Base-by-base conservation (phyloP, 2,888 invertebrate species). In the Conistra vaccinii region DNA sequence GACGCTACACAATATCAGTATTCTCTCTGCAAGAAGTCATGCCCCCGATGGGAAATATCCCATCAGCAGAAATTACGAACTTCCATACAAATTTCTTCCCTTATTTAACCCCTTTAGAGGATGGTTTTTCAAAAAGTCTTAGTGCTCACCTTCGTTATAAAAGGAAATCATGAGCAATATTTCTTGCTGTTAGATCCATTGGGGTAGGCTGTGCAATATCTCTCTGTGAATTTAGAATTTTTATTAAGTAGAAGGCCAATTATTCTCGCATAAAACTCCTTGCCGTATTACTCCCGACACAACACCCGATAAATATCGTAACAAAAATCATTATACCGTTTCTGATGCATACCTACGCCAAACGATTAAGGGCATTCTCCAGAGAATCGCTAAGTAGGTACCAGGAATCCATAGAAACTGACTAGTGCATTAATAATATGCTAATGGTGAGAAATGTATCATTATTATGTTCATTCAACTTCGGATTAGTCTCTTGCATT, bases 301-400 rank as follows among this genome's bases (percentile, higher is more conserved):
- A n/a, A n/a, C n/a, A n/a, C n/a, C n/a, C n/a, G n/a, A n/a, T n/a
- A n/a, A n/a, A 65, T 32, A 75, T 75, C 53, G 39, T 57, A 67
- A 53, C 62, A 62, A 65, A 65, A 74, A 79, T 57, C 55, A 53
- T 48, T 69, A 55, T 23, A 32, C 20, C 53, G 20, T 45, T 73
- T 69, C 73, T 58, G 77, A 58, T 66, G 66, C 61, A 55, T 75
- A 75, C 26, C 39, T 39, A 12, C 2, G 12, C 39, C 26, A 39
- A 60, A 63, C 67, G n/a, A n/a, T n/a, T n/a, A n/a, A n/a, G n/a
- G n/a, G n/a, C n/a, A n/a, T n/a, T n/a, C 61, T 66, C 2, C 3
- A 39, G 39, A 39, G 10, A 39, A 39, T 39, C 12, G 1, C 39
- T 39, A 12, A 39, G 12, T 39, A 12, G 12, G 12, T 39, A 39